These are phyloP conservation scores for Garrulus glandarius DNA, from an alignment of 2,797 vertebrate species.

Conservation along the genomic window DNA sequence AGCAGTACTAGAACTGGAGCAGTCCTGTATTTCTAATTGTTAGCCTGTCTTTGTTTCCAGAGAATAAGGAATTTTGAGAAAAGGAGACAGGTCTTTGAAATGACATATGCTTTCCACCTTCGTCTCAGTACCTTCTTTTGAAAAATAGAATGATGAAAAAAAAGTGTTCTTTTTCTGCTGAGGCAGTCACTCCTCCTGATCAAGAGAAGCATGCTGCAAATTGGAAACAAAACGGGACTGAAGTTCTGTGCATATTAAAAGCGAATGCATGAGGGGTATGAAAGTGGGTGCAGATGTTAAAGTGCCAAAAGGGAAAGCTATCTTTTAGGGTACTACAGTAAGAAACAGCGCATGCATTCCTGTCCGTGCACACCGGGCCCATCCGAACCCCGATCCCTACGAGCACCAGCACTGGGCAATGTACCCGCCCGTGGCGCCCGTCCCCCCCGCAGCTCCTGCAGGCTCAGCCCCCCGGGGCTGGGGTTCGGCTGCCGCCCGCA, in stretches of 20 bases:
- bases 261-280: not conserved
- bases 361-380: rapidly evolving
- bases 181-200: not conserved
- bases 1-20: not conserved
- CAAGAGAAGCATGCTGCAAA: slow-evolving; percentile 10
- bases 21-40: not conserved
- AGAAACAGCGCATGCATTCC: not conserved
- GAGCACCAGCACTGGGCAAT: rapidly evolving
- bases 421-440: rapidly evolving
- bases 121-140: not conserved
- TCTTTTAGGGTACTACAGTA: too few species aligned
- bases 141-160: not conserved
- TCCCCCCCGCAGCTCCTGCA: not conserved
- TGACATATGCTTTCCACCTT: not conserved
- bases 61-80: not conserved
- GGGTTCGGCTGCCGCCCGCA: not conserved
- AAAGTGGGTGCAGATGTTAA: not conserved
- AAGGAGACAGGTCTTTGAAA: not conserved
- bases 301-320: not conserved
- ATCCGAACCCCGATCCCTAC: not conserved
- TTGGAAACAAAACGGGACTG: slow-evolving; percentile 4
- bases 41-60: not conserved
- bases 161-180: not conserved
- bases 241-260: not conserved
- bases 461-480: not conserved